phyloP scores from a whole-genome alignment of 2,888 invertebrate species.

The Coecobrya sp. region DNA sequence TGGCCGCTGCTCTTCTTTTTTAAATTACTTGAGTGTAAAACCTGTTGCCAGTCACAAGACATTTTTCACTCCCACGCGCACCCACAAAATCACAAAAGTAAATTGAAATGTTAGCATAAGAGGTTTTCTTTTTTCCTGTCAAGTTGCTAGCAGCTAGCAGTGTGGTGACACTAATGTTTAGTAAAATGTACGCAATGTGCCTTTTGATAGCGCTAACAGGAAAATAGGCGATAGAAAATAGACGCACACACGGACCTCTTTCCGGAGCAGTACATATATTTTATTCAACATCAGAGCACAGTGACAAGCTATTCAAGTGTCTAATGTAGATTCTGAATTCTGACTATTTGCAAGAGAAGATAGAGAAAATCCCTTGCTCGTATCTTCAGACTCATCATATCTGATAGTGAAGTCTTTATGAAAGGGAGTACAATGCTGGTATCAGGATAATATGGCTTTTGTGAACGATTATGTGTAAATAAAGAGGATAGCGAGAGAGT shows the following conservation, averaged over 20 bases:
- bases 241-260: not conserved
- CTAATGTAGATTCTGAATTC: not conserved
- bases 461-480: not conserved
- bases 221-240: not conserved
- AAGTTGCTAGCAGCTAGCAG: constrained; percentile 36
- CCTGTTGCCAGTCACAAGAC: constrained; percentile 61
- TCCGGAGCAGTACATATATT: no score
- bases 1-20: not conserved
- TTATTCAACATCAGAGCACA: not conserved
- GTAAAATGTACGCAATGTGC: not conserved
- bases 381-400: not conserved
- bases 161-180: constrained; percentile 52
- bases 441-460: constrained; percentile 1
- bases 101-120: constrained; percentile 54
- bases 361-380: not conserved
- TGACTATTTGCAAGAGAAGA: not conserved
- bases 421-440: not conserved
- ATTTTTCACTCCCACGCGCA: constrained; percentile 40
- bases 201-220: not conserved
- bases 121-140: constrained; percentile 62
- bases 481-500: not conserved
- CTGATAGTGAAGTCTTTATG: not conserved
- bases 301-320: constrained; percentile 13
- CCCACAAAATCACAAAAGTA: constrained; percentile 2
- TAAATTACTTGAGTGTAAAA: constrained; percentile 24